Evolutionary conservation across 2,113 vertebrate species (phyloP).

Genomic region (Peromyscus californicus): DNA sequence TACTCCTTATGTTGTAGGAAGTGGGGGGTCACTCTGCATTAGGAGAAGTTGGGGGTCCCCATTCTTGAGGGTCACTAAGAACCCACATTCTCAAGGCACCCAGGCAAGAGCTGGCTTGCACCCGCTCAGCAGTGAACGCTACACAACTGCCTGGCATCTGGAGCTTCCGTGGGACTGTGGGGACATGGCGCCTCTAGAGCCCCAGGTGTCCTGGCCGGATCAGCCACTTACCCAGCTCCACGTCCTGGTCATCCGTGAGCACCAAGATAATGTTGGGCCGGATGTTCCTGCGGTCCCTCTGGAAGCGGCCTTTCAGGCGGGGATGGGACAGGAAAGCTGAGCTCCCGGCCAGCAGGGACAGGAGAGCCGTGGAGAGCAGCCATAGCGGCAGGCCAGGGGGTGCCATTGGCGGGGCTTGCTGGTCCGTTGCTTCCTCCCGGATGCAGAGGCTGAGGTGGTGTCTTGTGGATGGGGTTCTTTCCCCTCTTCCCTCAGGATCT

Average conservation of each 20-base stretch:
- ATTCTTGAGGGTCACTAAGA: background rate
- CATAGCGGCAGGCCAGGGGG: constrained; percentile 85
- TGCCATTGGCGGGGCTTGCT: constrained; percentile 76
- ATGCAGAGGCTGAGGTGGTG: constrained; percentile 13
- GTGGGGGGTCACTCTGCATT: background rate
- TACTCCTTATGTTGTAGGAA: background rate
- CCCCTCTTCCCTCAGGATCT: constrained; percentile 79
- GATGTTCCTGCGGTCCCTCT: constrained; percentile 97
- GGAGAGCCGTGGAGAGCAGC: constrained; percentile 87
- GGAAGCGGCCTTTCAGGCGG: constrained; percentile 94
- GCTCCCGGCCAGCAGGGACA: constrained; percentile 88
- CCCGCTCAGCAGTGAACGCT: background rate
- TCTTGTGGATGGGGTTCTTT: background rate
- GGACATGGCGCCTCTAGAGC: background rate
- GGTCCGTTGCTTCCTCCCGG: constrained; percentile 59
- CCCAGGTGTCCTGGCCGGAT: background rate
- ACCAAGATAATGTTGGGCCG: constrained; percentile 98
- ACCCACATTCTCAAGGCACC: too few species aligned
- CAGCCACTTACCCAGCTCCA: constrained; percentile 93
- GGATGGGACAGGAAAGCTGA: constrained; percentile 91
- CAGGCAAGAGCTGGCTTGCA: background rate
- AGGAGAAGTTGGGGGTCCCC: background rate
- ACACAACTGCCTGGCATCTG: background rate
- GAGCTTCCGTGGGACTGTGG: background rate
- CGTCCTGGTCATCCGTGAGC: constrained; percentile 97